Conservation (phyloP, 2,797 vertebrate genomes). For the Alectoris magna region DNA sequence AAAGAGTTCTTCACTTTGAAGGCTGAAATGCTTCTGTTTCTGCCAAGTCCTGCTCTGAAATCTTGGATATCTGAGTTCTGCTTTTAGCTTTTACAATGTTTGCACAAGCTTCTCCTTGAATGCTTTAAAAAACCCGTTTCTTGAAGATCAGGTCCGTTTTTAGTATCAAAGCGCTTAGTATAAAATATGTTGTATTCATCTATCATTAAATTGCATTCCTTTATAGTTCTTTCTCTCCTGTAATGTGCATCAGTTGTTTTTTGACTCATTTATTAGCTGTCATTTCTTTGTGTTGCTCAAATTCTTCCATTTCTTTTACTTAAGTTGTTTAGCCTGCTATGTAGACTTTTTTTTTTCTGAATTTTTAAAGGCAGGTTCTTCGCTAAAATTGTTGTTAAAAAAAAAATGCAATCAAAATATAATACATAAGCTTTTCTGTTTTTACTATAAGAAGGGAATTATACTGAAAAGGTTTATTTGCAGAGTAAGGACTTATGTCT, state of each 20-base stretch:
- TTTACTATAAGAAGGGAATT: neutral
- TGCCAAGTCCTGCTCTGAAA: neutral
- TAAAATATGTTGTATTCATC: neutral
- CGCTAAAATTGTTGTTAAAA: neutral
- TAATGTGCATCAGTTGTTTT: neutral
- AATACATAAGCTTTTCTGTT: neutral
- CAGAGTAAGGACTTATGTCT: neutral
- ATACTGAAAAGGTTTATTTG: neutral
- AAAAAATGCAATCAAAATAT: neutral
- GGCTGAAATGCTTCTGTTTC: neutral
- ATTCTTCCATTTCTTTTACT: neutral
- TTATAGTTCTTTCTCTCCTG: neutral
- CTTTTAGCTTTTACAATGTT: neutral
- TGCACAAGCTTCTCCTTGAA: neutral
- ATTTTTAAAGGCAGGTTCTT: neutral
- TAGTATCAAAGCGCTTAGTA: neutral
- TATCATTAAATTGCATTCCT: neutral
- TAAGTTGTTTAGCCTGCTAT: neutral
- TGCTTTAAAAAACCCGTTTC: neutral
- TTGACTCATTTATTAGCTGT: rapidly evolving
- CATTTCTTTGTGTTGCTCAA: neutral
- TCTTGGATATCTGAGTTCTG: neutral
- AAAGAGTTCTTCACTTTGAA: neutral
- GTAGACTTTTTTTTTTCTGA: neutral
- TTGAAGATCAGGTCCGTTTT: neutral